phyloP scores from a whole-genome alignment of 2,113 vertebrate species.

The Colaptes auratus region DNA sequence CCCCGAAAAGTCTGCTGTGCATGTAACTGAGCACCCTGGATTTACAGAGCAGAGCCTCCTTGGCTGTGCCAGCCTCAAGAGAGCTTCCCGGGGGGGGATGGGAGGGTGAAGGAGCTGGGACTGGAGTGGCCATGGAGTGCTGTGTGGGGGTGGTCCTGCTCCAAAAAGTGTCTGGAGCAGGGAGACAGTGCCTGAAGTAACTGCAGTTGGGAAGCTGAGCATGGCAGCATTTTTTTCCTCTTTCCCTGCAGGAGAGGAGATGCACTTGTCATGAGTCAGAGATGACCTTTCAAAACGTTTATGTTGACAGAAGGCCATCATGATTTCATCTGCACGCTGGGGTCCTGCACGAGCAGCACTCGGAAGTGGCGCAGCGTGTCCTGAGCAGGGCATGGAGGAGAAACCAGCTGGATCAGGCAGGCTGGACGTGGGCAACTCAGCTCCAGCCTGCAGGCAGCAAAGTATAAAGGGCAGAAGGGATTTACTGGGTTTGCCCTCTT shows the following conservation, averaged over 20 bases:
- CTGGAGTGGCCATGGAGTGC: not conserved
- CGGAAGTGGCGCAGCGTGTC: fast-evolving
- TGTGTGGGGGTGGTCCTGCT: not conserved
- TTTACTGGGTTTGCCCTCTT: fast-evolving
- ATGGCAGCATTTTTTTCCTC: not conserved
- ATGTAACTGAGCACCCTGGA: fast-evolving
- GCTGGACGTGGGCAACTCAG: fast-evolving
- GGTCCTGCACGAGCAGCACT: not conserved
- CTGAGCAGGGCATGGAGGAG: not conserved
- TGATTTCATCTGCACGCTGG: not conserved
- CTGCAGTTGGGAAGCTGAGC: not conserved
- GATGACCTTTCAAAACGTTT: not conserved
- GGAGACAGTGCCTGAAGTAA: not conserved
- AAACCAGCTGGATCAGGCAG: not conserved
- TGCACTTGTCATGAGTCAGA: not conserved
- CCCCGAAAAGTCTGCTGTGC: not conserved
- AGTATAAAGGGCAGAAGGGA: fast-evolving
- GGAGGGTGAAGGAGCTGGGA: not conserved
- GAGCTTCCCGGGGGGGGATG: fast-evolving
- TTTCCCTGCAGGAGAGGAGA: not conserved
- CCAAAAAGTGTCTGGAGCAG: fast-evolving
- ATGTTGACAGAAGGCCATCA: not conserved
- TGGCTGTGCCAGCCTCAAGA: not conserved
- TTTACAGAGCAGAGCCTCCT: not conserved
- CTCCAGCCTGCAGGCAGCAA: fast-evolving